phyloP scores from a whole-genome alignment of 2,888 invertebrate species.

The Tipula vernalis region DNA sequence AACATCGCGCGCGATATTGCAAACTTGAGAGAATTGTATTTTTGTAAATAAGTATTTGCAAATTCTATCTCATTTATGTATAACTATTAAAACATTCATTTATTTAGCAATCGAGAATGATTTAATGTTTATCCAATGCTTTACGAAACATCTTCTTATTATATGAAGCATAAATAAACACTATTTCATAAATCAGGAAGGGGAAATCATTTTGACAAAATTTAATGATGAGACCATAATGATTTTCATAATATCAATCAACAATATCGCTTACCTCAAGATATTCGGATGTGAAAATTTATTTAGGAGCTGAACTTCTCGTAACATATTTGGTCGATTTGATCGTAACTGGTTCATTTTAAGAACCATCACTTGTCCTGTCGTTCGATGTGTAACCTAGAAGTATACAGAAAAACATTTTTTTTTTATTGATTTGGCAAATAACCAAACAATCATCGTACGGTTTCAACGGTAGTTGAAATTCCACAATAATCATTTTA shows the following conservation, averaged over 20 bases:
- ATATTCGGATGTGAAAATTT: conserved; percentile 89
- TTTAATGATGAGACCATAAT: neutral
- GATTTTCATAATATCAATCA: neutral
- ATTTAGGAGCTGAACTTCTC: conserved; percentile 95
- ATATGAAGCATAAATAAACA: neutral
- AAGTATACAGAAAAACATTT: conserved; percentile 27
- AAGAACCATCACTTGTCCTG: conserved; percentile 91
- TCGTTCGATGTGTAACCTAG: conserved; percentile 85
- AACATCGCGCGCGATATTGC: neutral
- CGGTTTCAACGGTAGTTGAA: neutral
- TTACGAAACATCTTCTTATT: neutral
- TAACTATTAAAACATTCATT: neutral
- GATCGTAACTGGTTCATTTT: conserved; percentile 92
- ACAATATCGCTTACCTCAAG: conserved; percentile 50
- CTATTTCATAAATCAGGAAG: neutral
- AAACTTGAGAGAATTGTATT: neutral
- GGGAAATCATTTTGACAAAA: neutral
- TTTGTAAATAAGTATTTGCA: neutral
- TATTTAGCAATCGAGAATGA: neutral
- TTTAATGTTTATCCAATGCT: neutral
- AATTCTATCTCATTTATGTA: neutral
- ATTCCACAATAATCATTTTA: neutral
- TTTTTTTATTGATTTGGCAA: neutral
- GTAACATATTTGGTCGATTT: conserved; percentile 90
- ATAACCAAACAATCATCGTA: too few species aligned